These are phyloP conservation scores for Mamestra brassicae DNA, from an alignment of 2,888 invertebrate genomes.

Conservation along the genomic window DNA sequence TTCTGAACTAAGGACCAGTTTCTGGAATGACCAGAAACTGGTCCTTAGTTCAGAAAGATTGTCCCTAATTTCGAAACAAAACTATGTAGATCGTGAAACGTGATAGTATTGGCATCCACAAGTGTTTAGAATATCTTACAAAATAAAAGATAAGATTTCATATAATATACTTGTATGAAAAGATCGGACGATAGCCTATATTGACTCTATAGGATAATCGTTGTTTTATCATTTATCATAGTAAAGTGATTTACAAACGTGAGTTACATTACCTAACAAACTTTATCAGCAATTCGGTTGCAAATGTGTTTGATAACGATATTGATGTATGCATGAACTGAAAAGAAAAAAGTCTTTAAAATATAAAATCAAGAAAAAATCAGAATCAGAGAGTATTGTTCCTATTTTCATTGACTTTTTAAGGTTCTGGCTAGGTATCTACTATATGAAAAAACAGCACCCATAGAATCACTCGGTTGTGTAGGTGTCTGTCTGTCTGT, in stretches of 20 bases:
- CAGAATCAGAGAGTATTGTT: too few relatives aligned
- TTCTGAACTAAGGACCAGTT: too few relatives aligned
- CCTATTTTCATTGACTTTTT: too few relatives aligned
- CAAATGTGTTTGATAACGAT: constrained; percentile 29
- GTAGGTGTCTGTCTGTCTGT: too few relatives aligned
- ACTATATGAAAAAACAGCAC: too few relatives aligned
- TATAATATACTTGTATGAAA: constrained; percentile 6
- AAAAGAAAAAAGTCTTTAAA: too few relatives aligned
- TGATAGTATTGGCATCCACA: neutral
- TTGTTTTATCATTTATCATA: constrained; percentile 51
- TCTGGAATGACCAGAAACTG: too few relatives aligned
- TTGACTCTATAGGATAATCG: constrained; percentile 46
- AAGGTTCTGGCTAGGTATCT: too few relatives aligned
- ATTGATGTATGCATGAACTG: too few relatives aligned
- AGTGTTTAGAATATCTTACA: constrained; percentile 28
- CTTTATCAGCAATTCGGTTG: constrained; percentile 37
- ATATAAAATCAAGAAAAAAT: too few relatives aligned
- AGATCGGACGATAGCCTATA: constrained; percentile 47
- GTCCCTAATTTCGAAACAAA: neutral
- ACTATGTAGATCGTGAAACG: neutral
- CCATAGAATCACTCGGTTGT: too few relatives aligned
- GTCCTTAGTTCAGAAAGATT: too few relatives aligned
- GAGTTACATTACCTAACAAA: constrained; percentile 10
- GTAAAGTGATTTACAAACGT: constrained; percentile 50
- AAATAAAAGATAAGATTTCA: constrained; percentile 40